Base-by-base conservation (phyloP, 2,113 vertebrate species). In the Lepisosteus oculatus region DNA sequence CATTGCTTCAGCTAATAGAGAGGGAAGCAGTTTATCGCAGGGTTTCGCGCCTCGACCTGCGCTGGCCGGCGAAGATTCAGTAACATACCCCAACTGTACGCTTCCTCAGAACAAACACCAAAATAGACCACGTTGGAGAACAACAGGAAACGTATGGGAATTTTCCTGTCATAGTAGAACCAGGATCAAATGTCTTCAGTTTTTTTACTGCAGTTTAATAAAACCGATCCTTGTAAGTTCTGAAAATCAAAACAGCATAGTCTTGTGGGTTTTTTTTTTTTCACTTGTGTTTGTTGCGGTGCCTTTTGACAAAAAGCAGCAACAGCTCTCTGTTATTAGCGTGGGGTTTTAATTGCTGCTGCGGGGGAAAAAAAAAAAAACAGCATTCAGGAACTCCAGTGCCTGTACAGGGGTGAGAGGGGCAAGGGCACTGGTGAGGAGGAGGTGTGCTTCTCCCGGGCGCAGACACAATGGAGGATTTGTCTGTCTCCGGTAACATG, bases 1-100 rank as follows among this genome's bases (percentile, higher is more conserved):
- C 3, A 72, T 78, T 73, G 76, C 69, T 65, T 67, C 11, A 63
- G 55, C 73, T 81, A 73, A 81, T 79, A 68, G 77, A 0, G 7
- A 43, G 44, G 2, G 55, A 74, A 44, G 74, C 67, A 43, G 75
- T 65, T 17, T 71, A 63, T 43, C 43, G 3, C 67, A 55, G 45
- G 9, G 66, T 17, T 17, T 42, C 0, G 55, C 3, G 2, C n/a
- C 63, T 68, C 0, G 0, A 45, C 8, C 0, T 47, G 0, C 43
- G n/a, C 73, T 6, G 29, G 56, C 12, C 11, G 56, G 14, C 5
- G n/a, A 59, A 59, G 13, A 59, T 15, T 5, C 56, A 14, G 3
- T 14, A 2, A 13, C 14, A 15, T 5, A 13, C 56, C 29, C 29
- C 29, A 29, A 29, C 29, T 29, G 29, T 29, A 29, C 29, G 29